phyloP scores from a whole-genome alignment of 2,113 vertebrate genomes.

The Tachysurus vachellii region DNA sequence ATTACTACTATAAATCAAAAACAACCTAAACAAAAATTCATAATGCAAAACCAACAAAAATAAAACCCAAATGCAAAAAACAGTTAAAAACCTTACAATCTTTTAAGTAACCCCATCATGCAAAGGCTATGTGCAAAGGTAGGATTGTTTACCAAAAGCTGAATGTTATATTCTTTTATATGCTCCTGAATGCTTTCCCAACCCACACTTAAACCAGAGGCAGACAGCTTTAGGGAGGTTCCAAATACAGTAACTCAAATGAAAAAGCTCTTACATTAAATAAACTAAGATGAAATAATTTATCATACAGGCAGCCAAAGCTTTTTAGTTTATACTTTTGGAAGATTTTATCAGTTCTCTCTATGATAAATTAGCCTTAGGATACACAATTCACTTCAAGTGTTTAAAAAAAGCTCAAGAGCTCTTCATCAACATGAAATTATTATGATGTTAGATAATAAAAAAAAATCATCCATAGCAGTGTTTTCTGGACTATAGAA shows the following conservation, averaged over 20 bases:
- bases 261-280: constrained; percentile 28
- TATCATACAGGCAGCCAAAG: constrained; percentile 17
- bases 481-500: not conserved
- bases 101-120: not conserved
- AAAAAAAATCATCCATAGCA: not conserved
- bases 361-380: constrained; percentile 13
- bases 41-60: not conserved
- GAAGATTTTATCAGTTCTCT: not conserved
- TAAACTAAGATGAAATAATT: constrained; percentile 9
- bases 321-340: constrained; percentile 20
- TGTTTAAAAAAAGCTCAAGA: constrained; percentile 18
- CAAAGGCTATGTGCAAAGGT: not conserved
- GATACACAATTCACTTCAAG: not conserved
- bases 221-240: not conserved
- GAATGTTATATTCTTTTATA: not conserved
- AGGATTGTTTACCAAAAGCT: not conserved
- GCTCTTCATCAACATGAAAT: constrained; percentile 2
- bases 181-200: not conserved
- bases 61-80: not conserved
- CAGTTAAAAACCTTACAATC: not conserved
- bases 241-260: constrained; percentile 15
- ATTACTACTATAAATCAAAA: not conserved
- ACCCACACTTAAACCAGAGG: not conserved
- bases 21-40: not conserved
- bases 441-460: not conserved